These are phyloP conservation scores for Myrmecobius fasciatus DNA, from an alignment of 2,113 vertebrate species.

Conservation along the genomic window DNA sequence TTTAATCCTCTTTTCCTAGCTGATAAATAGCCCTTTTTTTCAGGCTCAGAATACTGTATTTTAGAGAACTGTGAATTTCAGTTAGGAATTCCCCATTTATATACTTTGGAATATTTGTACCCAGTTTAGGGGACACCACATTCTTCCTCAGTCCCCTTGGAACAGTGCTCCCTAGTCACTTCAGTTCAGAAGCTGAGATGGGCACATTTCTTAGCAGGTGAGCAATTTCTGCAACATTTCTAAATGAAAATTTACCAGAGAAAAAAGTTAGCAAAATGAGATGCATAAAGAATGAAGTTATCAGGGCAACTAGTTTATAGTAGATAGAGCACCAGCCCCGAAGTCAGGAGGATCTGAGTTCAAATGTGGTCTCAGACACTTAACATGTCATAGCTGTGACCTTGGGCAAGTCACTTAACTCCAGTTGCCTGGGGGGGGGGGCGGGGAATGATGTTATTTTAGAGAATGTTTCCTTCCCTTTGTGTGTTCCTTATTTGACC, in stretches of 20 bases:
- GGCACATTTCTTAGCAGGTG: not conserved
- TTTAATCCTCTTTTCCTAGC: slow-evolving; percentile 1
- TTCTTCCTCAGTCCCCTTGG: not conserved
- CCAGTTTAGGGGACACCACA: not conserved
- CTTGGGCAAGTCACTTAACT: no score
- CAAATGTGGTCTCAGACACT: no score
- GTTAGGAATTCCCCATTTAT: not conserved
- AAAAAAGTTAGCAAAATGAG: not conserved
- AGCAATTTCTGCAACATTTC: not conserved
- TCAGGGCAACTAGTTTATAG: no score
- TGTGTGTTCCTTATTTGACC: not conserved
- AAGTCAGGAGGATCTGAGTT: no score
- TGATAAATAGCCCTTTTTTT: not conserved
- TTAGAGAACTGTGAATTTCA: not conserved
- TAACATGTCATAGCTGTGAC: no score
- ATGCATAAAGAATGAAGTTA: not conserved
- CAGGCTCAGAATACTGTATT: not conserved
- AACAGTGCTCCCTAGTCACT: not conserved
- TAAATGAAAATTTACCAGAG: not conserved
- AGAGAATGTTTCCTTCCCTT: not conserved
- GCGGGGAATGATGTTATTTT: not conserved
- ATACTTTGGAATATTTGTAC: not conserved
- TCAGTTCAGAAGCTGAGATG: not conserved
- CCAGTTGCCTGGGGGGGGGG: no score
- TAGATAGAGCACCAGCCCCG: no score